A percentile compares a stretch with the other conserved stretches of the same genome.
Conservation (phyloP, 2,888 invertebrate species). For the Saturnia japonica region DNA sequence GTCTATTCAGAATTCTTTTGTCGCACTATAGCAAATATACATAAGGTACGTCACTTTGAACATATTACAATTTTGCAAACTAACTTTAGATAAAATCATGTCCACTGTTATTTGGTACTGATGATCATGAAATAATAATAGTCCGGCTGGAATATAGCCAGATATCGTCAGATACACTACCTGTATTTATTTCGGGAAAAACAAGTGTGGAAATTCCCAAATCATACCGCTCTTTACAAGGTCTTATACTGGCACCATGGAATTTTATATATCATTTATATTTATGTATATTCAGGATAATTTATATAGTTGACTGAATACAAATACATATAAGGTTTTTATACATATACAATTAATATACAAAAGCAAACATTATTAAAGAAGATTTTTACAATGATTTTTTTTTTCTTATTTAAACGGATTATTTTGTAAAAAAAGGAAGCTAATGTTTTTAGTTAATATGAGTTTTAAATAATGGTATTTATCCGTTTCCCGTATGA, state of each 20-base stretch:
- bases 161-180: slow-evolving; percentile 37
- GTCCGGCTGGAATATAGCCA: slow-evolving; percentile 54
- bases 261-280: too few relatives aligned
- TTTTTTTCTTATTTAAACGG: background rate
- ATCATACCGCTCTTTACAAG: slow-evolving; percentile 46
- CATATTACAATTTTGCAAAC: background rate
- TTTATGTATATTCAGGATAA: too few relatives aligned
- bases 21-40: background rate
- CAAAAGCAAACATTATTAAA: background rate
- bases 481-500: too few relatives aligned
- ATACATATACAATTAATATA: background rate
- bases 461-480: too few relatives aligned
- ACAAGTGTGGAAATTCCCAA: slow-evolving; percentile 39
- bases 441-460: background rate
- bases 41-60: background rate
- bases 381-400: too few relatives aligned
- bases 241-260: slow-evolving; percentile 36
- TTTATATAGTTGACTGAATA: background rate
- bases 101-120: slow-evolving; percentile 31
- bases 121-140: slow-evolving; percentile 59
- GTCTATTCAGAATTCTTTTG: background rate
- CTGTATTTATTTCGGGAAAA: slow-evolving; percentile 43
- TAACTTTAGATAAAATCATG: background rate
- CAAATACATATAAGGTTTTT: background rate
- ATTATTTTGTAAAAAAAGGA: too few relatives aligned